These are phyloP conservation scores for Drosophila fulvimacula DNA, from an alignment of 2,888 invertebrate species.

Conservation along the genomic window DNA sequence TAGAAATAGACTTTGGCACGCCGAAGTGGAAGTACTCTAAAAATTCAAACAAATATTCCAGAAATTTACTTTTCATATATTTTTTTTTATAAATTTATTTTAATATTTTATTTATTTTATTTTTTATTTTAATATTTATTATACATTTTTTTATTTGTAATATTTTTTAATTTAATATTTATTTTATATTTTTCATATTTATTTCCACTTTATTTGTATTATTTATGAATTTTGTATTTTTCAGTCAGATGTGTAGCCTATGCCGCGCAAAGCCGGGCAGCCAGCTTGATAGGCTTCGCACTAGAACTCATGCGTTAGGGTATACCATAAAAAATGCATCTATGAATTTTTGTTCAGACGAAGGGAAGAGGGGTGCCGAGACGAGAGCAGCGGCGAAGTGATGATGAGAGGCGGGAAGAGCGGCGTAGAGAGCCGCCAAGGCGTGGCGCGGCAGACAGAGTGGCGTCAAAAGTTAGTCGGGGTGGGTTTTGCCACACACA, in stretches of 20 bases:
- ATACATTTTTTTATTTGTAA: too few species aligned
- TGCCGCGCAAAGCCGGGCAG: neutral
- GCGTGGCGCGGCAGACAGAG: conserved; percentile 78
- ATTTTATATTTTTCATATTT: too few species aligned
- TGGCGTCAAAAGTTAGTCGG: conserved; percentile 70
- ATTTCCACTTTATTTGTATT: too few species aligned
- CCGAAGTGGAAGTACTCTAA: conserved; percentile 58
- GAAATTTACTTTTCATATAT: too few species aligned
- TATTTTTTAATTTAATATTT: neutral
- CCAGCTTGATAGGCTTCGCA: neutral
- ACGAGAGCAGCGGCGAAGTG: conserved; percentile 1
- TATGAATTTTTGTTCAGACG: conserved; percentile 66
- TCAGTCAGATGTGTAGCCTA: too few species aligned
- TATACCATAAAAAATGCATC: conserved; percentile 66
- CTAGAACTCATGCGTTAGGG: conserved; percentile 29
- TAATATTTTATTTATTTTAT: neutral
- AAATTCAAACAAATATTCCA: neutral
- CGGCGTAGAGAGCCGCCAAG: conserved; percentile 59
- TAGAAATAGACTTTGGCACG: conserved; percentile 33
- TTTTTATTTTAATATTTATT: neutral
- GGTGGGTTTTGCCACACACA: conserved; percentile 8
- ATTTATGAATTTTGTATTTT: neutral
- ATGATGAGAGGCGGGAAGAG: neutral
- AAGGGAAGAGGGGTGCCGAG: conserved; percentile 49
- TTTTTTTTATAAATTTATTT: neutral